Evolutionary conservation across 2,888 invertebrate genomes (phyloP), one percentile per base, ranked within the genome.

Genomic region (Acanthopleura granulata): DNA sequence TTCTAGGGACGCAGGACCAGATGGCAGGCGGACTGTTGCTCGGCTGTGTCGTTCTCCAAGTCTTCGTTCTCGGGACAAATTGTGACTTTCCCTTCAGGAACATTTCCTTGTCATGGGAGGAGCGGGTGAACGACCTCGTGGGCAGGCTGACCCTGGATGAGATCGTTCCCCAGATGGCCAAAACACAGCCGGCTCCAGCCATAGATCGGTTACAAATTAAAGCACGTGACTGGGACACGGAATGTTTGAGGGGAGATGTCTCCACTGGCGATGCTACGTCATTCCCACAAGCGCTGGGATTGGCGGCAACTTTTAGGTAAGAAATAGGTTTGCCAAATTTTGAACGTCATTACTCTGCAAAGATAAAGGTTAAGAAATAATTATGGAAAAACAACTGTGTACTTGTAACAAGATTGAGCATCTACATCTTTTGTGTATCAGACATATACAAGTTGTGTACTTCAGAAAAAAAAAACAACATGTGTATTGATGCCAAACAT

Each of bases 61-160:
- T 40, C 40, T 3, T 40, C 40, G 40, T 40, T 40, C 40, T 40
- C 40, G 57, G 3, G 57, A 12, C 22, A 57, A 3, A 57, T 66
- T 22, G 66, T 66, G 78, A 80, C 3, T 80, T 78, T 75, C 86
- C 87, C 9, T 88, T 88, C 73, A 75, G 84, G 49, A 85, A 88
- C 81, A 80, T 83, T n/a, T 83, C 82, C 12, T 77, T 88, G 27
- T 75, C 86, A 4, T 84, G 86, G 80, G 78, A 79, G n/a, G 75
- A 75, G 14, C 75, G 88, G 61, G 86, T 86, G 18, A 78, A 81
- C 18, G 87, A 88, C 75, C 76, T 88, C 18, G 83, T 87, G 1
- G 71, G 72, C 14, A 79, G 87, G 61, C 77, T 88, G 29, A 84
- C 82, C 0, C 57, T 84, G 30, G 79, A 82, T 18, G 88, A 88